phyloP scores from a whole-genome alignment of 2,888 invertebrate genomes.

The Clistopyga incitator region DNA sequence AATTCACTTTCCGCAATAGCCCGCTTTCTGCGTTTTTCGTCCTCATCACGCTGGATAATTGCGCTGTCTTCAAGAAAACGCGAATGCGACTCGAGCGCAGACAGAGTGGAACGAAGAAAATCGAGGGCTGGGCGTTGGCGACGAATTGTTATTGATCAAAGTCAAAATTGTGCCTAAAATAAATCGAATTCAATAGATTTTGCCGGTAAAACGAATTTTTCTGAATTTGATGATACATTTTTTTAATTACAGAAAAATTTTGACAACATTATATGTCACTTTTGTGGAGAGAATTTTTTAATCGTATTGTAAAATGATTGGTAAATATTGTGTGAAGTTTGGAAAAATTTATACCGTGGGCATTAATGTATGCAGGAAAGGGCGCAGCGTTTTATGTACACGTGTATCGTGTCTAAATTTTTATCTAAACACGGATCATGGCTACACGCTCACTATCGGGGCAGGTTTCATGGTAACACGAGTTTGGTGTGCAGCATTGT shows the following conservation, averaged over 20 bases:
- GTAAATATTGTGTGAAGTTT: not conserved
- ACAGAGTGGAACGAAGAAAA: not conserved
- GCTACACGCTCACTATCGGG: not conserved
- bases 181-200: too few relatives aligned
- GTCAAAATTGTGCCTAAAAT: not conserved
- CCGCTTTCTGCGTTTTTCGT: constrained; percentile 8
- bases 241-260: too few relatives aligned
- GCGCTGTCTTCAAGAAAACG: constrained; percentile 1
- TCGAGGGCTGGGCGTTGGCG: not conserved
- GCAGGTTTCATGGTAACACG: not conserved
- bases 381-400: not conserved
- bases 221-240: too few relatives aligned
- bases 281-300: too few relatives aligned
- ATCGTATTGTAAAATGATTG: too few relatives aligned
- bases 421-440: too few relatives aligned
- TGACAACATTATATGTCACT: too few relatives aligned
- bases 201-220: too few relatives aligned
- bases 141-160: not conserved
- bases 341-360: not conserved
- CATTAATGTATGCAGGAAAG: not conserved
- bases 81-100: constrained; percentile 2
- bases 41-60: constrained; percentile 40
- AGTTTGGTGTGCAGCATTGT: not conserved
- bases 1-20: constrained; percentile 46
- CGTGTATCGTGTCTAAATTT: constrained; percentile 6